Evolutionary conservation across 2,888 invertebrate genomes (phyloP), one percentile per base, ranked within the genome.

Genomic region (Crocallis elinguaria): DNA sequence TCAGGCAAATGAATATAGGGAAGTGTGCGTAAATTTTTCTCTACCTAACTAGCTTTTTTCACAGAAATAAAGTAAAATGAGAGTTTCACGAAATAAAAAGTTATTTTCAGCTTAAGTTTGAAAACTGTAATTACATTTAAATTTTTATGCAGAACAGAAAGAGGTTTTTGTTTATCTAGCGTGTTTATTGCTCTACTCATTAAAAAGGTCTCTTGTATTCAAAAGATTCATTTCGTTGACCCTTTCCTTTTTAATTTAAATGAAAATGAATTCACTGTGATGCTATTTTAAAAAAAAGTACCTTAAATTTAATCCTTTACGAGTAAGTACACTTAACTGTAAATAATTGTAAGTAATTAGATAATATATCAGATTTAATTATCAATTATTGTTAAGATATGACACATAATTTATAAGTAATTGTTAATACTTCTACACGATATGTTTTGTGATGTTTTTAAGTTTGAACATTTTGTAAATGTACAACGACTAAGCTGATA

Each of bases 211-310:
- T 13, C 8, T 23, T 45, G 16, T 32, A 38, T 33, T 39, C 17
- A 39, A 41, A 35, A 13, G 23, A 32, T 25, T 43, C 4, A 13
- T 25, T 32, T 29, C 13, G 27, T 23, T 25, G 16, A 25, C 35
- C 33, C 32, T 45, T 49, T 33, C 43, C 12, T 42, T 33, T 42
- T 50, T 46, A 42, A 46, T 62, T 44, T 56, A 65, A 69, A 46
- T 52, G 33, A 73, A 73, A 71, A 82, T 79, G 79, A 87, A 88
- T 86, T 84, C 86, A 88, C 90, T 90, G 90, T 90, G 90, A 90
- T 90, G 88, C 86, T 89, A 87, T 81, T 53, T 54, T 66, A 82
- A 82, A 78, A 68, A 69, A 11, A 57, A 44, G 35, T 48, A 53
- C 23, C 54, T 21, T 43, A 33, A 32, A 43, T 23, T 38, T 44